Percentiles rank a stretch among this genome's conserved stretches.
These are phyloP conservation scores for Litoditis marina DNA, from an alignment of 2,888 invertebrate genomes.

Conservation along the genomic window DNA sequence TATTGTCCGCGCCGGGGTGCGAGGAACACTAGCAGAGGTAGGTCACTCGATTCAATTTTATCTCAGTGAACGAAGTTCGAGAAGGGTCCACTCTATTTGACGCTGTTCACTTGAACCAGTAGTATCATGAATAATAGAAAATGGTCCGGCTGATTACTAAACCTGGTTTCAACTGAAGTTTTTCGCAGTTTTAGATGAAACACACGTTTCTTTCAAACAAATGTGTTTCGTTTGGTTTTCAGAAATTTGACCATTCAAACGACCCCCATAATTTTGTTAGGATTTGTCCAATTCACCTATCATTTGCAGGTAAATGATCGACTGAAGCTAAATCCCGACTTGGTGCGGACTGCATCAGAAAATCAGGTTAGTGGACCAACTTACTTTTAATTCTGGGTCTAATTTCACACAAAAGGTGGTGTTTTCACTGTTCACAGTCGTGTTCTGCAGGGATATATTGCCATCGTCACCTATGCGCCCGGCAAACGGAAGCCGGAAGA, in stretches of 20 bases:
- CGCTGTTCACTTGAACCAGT: no score
- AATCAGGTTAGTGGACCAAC: constrained; percentile 30
- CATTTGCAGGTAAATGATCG: constrained; percentile 34
- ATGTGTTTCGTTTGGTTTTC: not conserved
- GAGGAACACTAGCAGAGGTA: constrained; percentile 40
- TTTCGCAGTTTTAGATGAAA: no score
- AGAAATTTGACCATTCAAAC: not conserved
- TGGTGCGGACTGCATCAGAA: constrained; percentile 43
- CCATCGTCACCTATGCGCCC: constrained; percentile 42
- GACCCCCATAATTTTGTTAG: not conserved
- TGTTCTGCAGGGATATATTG: constrained; percentile 36
- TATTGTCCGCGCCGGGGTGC: constrained; percentile 37
- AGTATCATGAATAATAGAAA: no score
- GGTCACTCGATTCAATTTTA: not conserved
- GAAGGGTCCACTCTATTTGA: no score
- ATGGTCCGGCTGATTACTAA: no score
- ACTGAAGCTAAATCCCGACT: constrained; percentile 35
- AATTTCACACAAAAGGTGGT: no score
- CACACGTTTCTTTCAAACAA: no score
- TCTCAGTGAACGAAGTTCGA: not conserved
- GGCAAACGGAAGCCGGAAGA: constrained; percentile 39
- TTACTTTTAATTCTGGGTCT: no score
- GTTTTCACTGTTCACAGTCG: constrained; percentile 4
- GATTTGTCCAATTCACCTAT: not conserved
- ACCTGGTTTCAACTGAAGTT: no score